These are phyloP conservation scores for Tragopan temminckii DNA, from an alignment of 2,797 vertebrate genomes.

Conservation along the genomic window DNA sequence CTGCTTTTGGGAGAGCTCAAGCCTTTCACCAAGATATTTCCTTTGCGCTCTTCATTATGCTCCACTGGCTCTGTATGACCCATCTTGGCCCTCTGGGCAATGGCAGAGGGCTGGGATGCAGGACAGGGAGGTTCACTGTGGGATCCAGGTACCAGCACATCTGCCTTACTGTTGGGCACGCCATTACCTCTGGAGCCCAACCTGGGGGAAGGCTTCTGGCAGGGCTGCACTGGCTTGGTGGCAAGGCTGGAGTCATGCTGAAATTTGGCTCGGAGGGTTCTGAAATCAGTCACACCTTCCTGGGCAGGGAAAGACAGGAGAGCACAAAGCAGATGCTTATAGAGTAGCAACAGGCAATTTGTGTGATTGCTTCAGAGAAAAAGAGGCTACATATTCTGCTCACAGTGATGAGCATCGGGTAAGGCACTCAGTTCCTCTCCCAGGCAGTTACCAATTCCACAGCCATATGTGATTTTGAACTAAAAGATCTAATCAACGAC, in stretches of 20 bases:
- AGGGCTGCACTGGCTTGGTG: background rate
- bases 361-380: background rate
- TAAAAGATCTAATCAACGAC: background rate
- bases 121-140: background rate
- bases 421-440: background rate
- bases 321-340: background rate
- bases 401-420: background rate
- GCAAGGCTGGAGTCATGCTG: conserved; percentile 81
- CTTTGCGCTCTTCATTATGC: background rate
- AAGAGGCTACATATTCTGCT: background rate
- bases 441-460: background rate
- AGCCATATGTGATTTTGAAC: background rate
- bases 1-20: background rate
- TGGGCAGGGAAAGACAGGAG: conserved; percentile 60
- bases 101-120: background rate
- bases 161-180: background rate
- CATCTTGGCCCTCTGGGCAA: background rate
- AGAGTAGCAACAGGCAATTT: background rate
- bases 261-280: conserved; percentile 91
- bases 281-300: conserved; percentile 86
- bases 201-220: background rate
- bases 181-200: background rate
- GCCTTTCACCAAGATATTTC: fast-evolving
- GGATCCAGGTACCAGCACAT: background rate
- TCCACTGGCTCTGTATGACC: fast-evolving